Conservation (phyloP, 2,113 vertebrate species). For the Melanostigma gelatinosum region DNA sequence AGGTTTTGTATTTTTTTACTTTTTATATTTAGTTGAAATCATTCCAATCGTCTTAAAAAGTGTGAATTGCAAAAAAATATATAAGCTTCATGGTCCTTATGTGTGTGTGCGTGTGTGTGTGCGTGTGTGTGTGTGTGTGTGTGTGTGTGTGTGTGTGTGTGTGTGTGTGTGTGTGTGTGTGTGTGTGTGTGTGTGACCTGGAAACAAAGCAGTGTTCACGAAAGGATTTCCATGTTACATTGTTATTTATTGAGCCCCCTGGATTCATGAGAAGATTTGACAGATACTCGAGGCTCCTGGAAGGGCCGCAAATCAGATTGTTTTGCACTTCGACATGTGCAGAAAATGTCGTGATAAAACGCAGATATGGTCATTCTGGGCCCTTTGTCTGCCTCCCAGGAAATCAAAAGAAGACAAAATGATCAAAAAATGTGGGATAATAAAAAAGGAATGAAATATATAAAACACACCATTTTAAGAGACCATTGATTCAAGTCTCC, state of each 20-base stretch:
- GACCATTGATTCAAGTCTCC: not conserved
- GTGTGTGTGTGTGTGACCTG: constrained; percentile 26
- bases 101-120: constrained; percentile 29
- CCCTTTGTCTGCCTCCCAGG: not conserved
- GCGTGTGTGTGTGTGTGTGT: constrained; percentile 24
- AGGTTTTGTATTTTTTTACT: not conserved
- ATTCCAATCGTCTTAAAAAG: not conserved
- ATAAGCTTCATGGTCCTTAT: not conserved
- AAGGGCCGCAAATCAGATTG: constrained; percentile 52
- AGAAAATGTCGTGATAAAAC: not conserved
- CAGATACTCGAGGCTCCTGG: constrained; percentile 44
- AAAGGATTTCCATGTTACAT: constrained; percentile 49
- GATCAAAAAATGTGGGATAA: not conserved
- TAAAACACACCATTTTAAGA: not conserved
- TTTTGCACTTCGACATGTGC: constrained; percentile 13
- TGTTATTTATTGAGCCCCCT: constrained; percentile 62
- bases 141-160: constrained; percentile 24
- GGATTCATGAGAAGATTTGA: constrained; percentile 59
- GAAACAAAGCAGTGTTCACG: constrained; percentile 50
- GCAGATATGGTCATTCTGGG: not conserved
- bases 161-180: constrained; percentile 30
- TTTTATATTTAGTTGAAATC: not conserved
- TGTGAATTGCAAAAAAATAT: constrained; percentile 16
- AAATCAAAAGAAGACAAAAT: not conserved
- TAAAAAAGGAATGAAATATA: not conserved